Base-by-base conservation (phyloP, 2,113 vertebrate species). In the Mesitornis unicolor region DNA sequence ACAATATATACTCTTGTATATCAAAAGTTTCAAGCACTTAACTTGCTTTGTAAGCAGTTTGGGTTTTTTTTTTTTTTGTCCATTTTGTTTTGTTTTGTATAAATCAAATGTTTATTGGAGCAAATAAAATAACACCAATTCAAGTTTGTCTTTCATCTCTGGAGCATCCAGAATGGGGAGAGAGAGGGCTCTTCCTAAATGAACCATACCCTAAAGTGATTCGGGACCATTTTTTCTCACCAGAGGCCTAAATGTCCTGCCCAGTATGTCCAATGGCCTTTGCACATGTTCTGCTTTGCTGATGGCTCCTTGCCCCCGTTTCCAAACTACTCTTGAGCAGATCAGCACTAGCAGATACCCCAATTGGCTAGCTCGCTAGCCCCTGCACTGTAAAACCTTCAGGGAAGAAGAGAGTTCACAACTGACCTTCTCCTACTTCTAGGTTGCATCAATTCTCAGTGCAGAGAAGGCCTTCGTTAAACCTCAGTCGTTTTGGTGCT, bases 51-150 rank as follows among this genome's bases (percentile, higher is more conserved):
- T 97, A 97, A 97, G 94, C 95, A 80, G 93, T 91, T 97, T 87
- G 83, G 51, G 16, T 38, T 50, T 48, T 20, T 25, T 31, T 33
- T 47, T 74, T 31, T n/a, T 24, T n/a, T 1, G 14, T 45, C 10
- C 9, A 5, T 57, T 69, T 60, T 68, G 42, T 56, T 57, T 81
- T 60, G 36, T 95, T 97, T 98, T 98, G 93, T 98, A 95, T 96
- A 97, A 97, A 96, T 60, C 88, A 93, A 96, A 98, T 96, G 96
- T 97, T 97, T 98, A 97, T 97, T 96, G 96, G 42, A 91, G 82
- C 69, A 91, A 98, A 98, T 98, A 98, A 98, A 98, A 87, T 95
- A 96, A 96, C 97, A 96, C 63, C 29, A 24, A 80, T 59, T 97
- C 67, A 48, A 85, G 42, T 87, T 92, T 29, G 21, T 40, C 54